These are phyloP conservation scores for Anas platyrhynchos DNA, from an alignment of 2,113 vertebrate species.

Conservation along the genomic window DNA sequence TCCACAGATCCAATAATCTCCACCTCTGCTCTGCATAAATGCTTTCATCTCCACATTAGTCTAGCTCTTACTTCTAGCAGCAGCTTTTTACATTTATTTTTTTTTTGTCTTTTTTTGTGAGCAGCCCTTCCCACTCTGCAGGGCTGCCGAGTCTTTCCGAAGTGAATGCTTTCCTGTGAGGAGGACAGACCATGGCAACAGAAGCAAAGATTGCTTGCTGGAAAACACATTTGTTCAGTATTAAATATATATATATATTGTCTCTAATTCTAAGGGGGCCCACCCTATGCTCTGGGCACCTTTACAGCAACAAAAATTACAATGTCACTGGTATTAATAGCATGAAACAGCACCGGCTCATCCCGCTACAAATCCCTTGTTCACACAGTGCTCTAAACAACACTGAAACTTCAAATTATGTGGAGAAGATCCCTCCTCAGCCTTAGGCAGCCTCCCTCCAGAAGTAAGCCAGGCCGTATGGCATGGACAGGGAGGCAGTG, in stretches of 20 bases:
- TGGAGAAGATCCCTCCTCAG: neutral
- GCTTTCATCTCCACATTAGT: slow-evolving; percentile 24
- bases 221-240: slow-evolving; percentile 2
- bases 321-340: slow-evolving; percentile 1
- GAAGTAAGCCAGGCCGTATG: neutral
- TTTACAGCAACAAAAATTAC: slow-evolving; percentile 4
- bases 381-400: neutral
- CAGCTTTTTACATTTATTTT: slow-evolving; percentile 3
- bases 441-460: neutral
- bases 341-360: rapidly evolving
- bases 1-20: slow-evolving; percentile 18
- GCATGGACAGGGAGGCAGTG: neutral
- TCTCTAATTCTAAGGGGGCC: neutral
- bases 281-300: neutral
- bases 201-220: neutral
- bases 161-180: neutral
- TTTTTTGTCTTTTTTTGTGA: neutral
- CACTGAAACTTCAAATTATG: neutral
- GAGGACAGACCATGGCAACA: neutral
- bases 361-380: neutral
- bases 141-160: neutral
- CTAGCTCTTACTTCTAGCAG: slow-evolving; percentile 31
- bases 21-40: slow-evolving; percentile 49
- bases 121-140: neutral
- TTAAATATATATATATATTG: neutral